A percentile compares a stretch with the other conserved stretches of the same genome.
phyloP scores from a whole-genome alignment of 2,797 vertebrate species.

The Squalus acanthias region DNA sequence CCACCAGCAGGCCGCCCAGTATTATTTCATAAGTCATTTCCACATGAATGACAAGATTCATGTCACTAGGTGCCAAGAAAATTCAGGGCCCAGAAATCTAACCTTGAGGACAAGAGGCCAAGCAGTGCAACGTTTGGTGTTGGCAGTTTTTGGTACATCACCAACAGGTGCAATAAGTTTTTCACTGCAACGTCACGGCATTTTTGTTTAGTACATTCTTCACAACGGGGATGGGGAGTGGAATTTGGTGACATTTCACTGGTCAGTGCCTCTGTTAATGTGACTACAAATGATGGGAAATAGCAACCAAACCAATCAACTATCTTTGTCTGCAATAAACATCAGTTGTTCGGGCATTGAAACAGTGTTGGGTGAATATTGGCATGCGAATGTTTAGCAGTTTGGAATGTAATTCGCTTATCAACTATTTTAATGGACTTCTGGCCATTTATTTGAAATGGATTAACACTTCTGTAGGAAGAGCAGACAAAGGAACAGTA shows the following conservation, averaged over 20 bases:
- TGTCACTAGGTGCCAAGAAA: too few species aligned
- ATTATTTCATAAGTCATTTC: too few species aligned
- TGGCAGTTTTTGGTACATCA: background rate
- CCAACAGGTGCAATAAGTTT: background rate
- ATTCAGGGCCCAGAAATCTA: background rate
- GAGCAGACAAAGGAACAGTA: conserved; percentile 18
- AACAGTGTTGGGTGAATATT: background rate
- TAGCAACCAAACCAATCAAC: background rate
- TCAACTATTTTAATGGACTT: background rate
- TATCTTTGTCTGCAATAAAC: background rate
- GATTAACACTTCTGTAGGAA: background rate
- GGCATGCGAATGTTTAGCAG: background rate
- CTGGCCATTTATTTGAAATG: background rate
- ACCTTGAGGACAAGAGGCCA: background rate
- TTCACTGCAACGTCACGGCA: background rate
- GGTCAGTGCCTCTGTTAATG: background rate
- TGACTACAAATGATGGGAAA: background rate
- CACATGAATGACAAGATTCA: too few species aligned
- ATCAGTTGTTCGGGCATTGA: background rate
- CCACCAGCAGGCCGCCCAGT: too few species aligned
- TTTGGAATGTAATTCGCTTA: background rate
- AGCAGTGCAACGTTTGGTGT: background rate
- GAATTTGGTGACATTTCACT: background rate
- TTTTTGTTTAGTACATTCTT: background rate
- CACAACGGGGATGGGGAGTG: background rate